Evolutionary conservation across 1,140 invertebrate species (phyloP).

Genomic region (Ctenoplectra terminalis): DNA sequence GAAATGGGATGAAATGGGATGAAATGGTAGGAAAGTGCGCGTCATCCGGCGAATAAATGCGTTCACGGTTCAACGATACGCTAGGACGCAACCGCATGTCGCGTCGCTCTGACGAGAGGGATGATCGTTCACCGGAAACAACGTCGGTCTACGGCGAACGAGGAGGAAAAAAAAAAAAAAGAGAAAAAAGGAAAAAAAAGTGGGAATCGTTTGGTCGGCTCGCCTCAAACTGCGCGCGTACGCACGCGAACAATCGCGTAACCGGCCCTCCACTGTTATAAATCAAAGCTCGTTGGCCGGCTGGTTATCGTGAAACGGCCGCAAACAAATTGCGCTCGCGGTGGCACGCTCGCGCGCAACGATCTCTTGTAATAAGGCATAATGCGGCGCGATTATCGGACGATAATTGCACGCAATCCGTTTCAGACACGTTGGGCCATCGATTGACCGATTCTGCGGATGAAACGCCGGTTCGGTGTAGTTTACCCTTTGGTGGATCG

Average conservation of each 20-base stretch:
- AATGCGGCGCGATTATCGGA: conserved; percentile 32
- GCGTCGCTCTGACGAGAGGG: background rate
- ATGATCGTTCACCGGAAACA: conserved; percentile 33
- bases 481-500: background rate
- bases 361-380: conserved; percentile 40
- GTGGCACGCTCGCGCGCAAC: background rate
- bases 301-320: conserved; percentile 31
- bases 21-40: conserved; percentile 29
- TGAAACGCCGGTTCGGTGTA: background rate
- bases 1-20: conserved; percentile 42
- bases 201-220: background rate
- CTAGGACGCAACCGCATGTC: conserved; percentile 15
- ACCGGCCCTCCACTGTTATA: conserved; percentile 5
- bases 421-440: background rate
- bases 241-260: conserved; percentile 8
- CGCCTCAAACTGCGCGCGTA: background rate
- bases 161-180: no score
- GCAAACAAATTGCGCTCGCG: conserved; percentile 38
- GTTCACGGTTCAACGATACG: conserved; percentile 20
- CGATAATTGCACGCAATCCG: conserved; percentile 36
- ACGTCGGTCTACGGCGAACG: background rate
- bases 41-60: conserved; percentile 45
- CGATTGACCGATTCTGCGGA: conserved; percentile 18
- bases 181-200: conserved; percentile 38
- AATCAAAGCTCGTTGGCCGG: conserved; percentile 32